These are phyloP conservation scores for Therioaphis trifolii DNA, from an alignment of 2,888 invertebrate species.

Conservation along the genomic window DNA sequence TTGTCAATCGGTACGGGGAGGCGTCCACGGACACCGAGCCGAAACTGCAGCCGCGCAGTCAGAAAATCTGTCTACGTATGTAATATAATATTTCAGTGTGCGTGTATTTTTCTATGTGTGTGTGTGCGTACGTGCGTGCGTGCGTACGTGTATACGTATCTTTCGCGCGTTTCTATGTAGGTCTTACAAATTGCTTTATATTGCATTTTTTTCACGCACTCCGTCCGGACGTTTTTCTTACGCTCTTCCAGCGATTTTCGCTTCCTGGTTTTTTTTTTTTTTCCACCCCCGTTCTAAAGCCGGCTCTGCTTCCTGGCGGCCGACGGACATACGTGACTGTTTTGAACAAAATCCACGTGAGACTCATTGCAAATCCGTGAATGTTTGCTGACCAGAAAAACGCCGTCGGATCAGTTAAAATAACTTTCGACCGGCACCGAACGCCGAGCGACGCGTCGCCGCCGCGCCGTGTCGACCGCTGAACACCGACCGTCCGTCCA, in stretches of 20 bases:
- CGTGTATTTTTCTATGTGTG: too few species aligned
- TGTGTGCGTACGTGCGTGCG: too few species aligned
- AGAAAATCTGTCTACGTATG: slow-evolving; percentile 11
- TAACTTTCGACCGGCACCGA: neutral
- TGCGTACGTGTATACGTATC: too few species aligned
- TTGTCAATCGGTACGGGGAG: neutral
- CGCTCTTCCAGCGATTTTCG: slow-evolving; percentile 27
- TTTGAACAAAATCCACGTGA: slow-evolving; percentile 33
- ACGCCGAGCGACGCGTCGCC: too few species aligned
- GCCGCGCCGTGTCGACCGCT: neutral
- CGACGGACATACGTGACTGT: slow-evolving; percentile 38
- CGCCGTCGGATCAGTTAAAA: neutral
- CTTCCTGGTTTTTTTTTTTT: slow-evolving; percentile 17
- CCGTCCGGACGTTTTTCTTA: neutral
- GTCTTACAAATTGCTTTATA: slow-evolving; percentile 44
- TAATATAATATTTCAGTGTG: too few species aligned
- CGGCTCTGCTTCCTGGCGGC: too few species aligned
- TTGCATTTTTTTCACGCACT: slow-evolving; percentile 39
- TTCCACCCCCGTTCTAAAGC: too few species aligned
- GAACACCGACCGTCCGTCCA: neutral
- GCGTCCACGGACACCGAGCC: too few species aligned
- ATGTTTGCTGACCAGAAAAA: slow-evolving; percentile 30
- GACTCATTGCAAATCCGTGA: slow-evolving; percentile 44
- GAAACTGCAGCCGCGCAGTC: neutral
- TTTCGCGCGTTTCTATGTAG: too few species aligned